Evolutionary conservation across 2,797 vertebrate genomes (phyloP).

Genomic region (Acomys russatus): DNA sequence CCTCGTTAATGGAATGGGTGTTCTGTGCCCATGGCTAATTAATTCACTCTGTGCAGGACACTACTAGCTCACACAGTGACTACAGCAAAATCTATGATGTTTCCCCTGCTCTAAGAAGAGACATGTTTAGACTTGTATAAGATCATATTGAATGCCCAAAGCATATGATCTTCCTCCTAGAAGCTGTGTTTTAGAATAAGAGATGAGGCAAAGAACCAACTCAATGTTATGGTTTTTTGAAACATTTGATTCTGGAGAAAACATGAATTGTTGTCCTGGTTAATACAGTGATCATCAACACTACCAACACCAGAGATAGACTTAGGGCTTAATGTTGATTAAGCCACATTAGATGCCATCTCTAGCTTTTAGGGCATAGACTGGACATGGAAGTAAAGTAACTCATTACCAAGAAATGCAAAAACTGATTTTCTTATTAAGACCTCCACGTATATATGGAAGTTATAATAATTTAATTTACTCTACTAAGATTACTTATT

Average conservation of each 20-base stretch:
- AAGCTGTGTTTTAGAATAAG: neutral
- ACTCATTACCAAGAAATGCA: neutral
- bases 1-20: neutral
- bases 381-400: neutral
- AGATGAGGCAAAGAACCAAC: neutral
- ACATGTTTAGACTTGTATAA: neutral
- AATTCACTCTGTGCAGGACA: neutral
- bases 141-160: neutral
- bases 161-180: neutral
- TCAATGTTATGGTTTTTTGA: neutral
- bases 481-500: neutral
- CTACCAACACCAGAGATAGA: neutral
- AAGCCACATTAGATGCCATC: neutral
- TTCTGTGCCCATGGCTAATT: neutral
- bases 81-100: neutral
- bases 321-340: neutral
- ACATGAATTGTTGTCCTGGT: neutral
- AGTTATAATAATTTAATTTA: constrained; percentile 26
- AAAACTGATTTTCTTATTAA: constrained; percentile 32
- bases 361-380: neutral
- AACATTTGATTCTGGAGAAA: constrained; percentile 39
- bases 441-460: neutral
- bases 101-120: neutral
- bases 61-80: neutral
- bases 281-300: neutral